phyloP scores from a whole-genome alignment of 2,113 vertebrate genomes.

The Chionomys nivalis region DNA sequence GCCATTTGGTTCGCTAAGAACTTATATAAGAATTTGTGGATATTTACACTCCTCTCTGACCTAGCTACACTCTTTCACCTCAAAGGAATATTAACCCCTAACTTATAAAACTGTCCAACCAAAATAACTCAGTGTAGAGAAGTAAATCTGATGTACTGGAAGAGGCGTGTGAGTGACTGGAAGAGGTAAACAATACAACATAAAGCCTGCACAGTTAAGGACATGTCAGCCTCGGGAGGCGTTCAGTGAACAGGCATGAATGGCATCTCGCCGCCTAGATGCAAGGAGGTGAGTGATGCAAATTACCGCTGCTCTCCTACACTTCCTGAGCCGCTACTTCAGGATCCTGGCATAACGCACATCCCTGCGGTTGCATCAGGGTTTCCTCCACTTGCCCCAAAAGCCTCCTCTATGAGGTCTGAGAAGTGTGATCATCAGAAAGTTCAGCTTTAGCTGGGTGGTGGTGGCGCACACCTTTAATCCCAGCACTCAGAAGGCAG shows the following conservation, averaged over 20 bases:
- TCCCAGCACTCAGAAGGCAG: background rate
- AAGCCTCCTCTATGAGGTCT: background rate
- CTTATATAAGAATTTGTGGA: background rate
- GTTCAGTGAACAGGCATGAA: background rate
- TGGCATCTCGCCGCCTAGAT: background rate
- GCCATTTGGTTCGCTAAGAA: background rate
- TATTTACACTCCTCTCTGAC: background rate
- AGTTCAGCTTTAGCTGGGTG: background rate
- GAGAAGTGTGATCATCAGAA: background rate
- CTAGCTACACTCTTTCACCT: background rate
- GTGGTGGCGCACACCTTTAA: background rate
- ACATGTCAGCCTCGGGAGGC: background rate
- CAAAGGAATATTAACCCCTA: background rate
- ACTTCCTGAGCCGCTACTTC: background rate
- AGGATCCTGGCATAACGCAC: background rate
- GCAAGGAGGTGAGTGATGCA: background rate
- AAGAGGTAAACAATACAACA: background rate
- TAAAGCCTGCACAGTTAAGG: background rate
- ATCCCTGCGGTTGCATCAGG: background rate
- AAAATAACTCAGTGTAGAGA: slow-evolving; percentile 1
- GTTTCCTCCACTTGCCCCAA: background rate
- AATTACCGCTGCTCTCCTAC: background rate
- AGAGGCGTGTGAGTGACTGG: background rate
- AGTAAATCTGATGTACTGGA: no score
- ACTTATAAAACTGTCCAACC: background rate